Evolutionary conservation across 2,113 vertebrate genomes (phyloP).

Genomic region (Cromileptes altivelis): DNA sequence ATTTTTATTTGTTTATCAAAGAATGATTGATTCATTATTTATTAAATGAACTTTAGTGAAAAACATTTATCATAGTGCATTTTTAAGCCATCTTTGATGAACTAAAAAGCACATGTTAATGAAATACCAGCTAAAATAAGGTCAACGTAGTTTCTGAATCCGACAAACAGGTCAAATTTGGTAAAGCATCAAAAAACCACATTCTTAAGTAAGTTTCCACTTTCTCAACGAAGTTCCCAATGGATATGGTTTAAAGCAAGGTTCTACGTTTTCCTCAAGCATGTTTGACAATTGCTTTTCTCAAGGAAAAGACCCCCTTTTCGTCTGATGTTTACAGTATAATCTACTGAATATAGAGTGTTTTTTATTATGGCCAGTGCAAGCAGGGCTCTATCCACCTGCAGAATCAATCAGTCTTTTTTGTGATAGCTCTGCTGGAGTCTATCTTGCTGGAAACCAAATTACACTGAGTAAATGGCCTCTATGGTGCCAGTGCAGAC

Average conservation of each 20-base stretch:
- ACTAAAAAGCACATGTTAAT: too few relatives aligned
- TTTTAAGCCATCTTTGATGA: too few relatives aligned
- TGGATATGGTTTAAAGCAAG: not conserved
- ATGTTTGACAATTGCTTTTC: slow-evolving; percentile 29
- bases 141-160: too few relatives aligned
- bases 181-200: not conserved
- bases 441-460: slow-evolving; percentile 74
- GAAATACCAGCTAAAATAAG: too few relatives aligned
- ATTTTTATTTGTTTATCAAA: too few relatives aligned
- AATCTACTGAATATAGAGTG: slow-evolving; percentile 47
- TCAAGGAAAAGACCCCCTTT: slow-evolving; percentile 24
- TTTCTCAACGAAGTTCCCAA: slow-evolving; percentile 2
- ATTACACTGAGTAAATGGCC: slow-evolving; percentile 81
- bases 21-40: too few relatives aligned
- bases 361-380: slow-evolving; percentile 60
- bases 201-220: slow-evolving; percentile 5
- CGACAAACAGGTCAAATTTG: too few relatives aligned
- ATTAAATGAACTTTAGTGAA: too few relatives aligned
- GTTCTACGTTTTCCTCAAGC: slow-evolving; percentile 22
- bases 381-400: slow-evolving; percentile 63
- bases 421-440: slow-evolving; percentile 74
- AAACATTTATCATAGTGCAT: too few relatives aligned
- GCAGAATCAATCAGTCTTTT: slow-evolving; percentile 75
- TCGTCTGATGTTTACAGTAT: slow-evolving; percentile 36
- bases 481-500: slow-evolving; percentile 61